Evolutionary conservation across 2,113 vertebrate genomes (phyloP).

Genomic region (Rhadina sibilatrix): DNA sequence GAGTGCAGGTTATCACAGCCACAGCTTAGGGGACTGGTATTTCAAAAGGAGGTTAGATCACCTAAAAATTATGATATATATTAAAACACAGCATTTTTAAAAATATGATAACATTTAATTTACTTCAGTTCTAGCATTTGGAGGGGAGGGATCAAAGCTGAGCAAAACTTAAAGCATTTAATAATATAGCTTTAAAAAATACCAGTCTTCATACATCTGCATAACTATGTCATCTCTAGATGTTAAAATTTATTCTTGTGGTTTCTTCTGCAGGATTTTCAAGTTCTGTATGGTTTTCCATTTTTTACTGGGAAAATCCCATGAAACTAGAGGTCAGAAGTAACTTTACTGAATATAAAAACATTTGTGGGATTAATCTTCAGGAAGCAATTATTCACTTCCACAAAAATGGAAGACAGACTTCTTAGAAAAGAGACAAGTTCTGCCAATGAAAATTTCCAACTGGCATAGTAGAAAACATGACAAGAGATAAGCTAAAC

Average conservation of each 20-base stretch:
- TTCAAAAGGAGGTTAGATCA: neutral
- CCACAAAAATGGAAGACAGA: neutral
- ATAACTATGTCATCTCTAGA: neutral
- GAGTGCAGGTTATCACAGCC: neutral
- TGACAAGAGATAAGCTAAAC: neutral
- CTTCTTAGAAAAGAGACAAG: neutral
- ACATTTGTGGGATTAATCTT: neutral
- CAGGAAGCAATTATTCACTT: neutral
- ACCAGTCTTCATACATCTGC: neutral
- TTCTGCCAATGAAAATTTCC: neutral
- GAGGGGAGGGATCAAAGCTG: neutral
- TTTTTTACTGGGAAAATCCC: neutral
- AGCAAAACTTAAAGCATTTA: neutral
- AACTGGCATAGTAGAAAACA: neutral
- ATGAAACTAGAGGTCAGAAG: constrained; percentile 8
- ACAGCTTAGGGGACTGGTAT: neutral
- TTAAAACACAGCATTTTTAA: neutral
- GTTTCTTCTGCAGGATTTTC: neutral
- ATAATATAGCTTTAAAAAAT: neutral
- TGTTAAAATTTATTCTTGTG: neutral
- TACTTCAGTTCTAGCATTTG: neutral
- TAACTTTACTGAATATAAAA: neutral
- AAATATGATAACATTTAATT: neutral
- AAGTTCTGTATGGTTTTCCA: neutral
- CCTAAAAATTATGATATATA: neutral